Evolutionary conservation across 2,113 vertebrate species (phyloP), one percentile per base, ranked within the genome.

Genomic region (Alethe diademata): DNA sequence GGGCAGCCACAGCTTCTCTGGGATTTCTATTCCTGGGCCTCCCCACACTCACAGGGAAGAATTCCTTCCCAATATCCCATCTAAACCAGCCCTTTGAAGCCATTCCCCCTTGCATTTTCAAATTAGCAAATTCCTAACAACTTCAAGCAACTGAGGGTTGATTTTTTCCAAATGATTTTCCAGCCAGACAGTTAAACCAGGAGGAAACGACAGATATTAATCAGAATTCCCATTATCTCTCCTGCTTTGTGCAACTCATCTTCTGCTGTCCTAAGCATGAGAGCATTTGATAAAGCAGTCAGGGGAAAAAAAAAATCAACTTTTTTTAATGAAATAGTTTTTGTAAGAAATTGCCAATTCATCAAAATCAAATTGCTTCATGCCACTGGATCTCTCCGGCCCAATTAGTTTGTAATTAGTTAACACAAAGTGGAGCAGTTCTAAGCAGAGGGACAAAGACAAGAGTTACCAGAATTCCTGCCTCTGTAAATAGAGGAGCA

Each of bases 321-420:
- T 48, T 72, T 78, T 78, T 78, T 43, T 18, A 92, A 88, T 66
- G 50, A 74, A 82, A 66, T 1, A 7, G 4, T 69, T 95, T 90
- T 70, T 56, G 26, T 67, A 28, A 72, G 83, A 92, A 88, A 88
- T 93, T 81, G 79, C 43, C 47, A 86, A 83, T 88, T 96, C 95
- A 95, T 95, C 91, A 95, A 83, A 93, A 92, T 58, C 72, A 28
- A 92, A 86, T 80, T 70, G 56, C 35, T 90, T 71, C 83, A 62
- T 0, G 0, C 56, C 60, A 28, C 36, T 8, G 33, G 58, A 88
- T 90, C 58, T 88, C 86, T 70, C 67, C 0, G 0, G 88, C 51
- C 90, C 92, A 92, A 90, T 96, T 94, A 94, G 60, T 80, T 83
- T 64, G n/a, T 45, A 95, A 88, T 93, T 95, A 70, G 38, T 78